Base-by-base conservation (phyloP, 2,888 invertebrate species). In the Herminia tarsipennalis region DNA sequence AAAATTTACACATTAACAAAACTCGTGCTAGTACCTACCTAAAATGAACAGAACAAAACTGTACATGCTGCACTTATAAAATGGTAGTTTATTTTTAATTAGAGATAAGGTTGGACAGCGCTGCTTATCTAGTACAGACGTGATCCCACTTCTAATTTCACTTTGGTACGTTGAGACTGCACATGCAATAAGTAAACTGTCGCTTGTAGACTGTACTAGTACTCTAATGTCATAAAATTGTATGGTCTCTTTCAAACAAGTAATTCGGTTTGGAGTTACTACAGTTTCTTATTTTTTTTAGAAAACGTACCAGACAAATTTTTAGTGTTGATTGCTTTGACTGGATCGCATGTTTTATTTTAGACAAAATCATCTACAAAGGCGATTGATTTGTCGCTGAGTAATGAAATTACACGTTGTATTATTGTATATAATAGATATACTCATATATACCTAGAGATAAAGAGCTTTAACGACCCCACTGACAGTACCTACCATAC, bases 71-170 rank as follows among this genome's bases (percentile, higher is more conserved):
- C 38, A 44, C 17, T n/a, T 52, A 63, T 64, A 67, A n/a, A 63
- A 62, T 51, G 53, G 41, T 57, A 69, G 70, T 76, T 72, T 69
- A 70, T 70, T 77, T 76, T 73, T 78, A 78, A 79, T 79, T 74
- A 73, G 62, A 55, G 63, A 69, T 63, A 66, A 45, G 50, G 57
- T 59, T 58, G 68, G 70, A 73, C 72, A 71, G 60, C 73, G 67
- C 32, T 54, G 39, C 56, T 65, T 65, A 66, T 65, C 67, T 60
- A 13, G 36, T 37, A 32, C 22, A 40, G 53, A 76, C 78, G 78
- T 78, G 76, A 77, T 62, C 57, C 50, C 24, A 5, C 53, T 70
- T 66, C 70, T 66, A 73, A 76, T 67, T 63, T 50, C 52, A 39
- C 44, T 50, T 60, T 35, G 13, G 44, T 52, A 20, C 50, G 49